These are phyloP conservation scores for Megaustenia siamemsis DNA, from an alignment of 2,888 invertebrate genomes.

Conservation along the genomic window DNA sequence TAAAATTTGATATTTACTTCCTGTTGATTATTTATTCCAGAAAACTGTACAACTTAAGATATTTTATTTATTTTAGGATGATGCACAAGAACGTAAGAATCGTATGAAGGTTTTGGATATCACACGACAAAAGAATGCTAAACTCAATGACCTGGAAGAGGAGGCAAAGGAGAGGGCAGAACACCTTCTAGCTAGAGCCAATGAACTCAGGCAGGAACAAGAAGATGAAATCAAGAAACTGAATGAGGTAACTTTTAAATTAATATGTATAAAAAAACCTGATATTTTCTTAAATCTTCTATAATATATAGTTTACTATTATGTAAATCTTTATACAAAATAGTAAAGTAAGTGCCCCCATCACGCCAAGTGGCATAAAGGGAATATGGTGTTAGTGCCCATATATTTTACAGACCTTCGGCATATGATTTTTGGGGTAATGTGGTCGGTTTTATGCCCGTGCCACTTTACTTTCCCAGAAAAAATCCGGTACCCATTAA, in stretches of 20 bases:
- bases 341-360: too few species aligned
- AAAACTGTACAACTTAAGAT: neutral
- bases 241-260: conserved; percentile 74
- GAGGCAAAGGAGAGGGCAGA: conserved; percentile 79
- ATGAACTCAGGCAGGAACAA: conserved; percentile 79
- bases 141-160: conserved; percentile 78
- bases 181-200: conserved; percentile 77
- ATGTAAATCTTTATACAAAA: too few species aligned
- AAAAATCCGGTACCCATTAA: too few species aligned
- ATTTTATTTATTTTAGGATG: conserved; percentile 66
- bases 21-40: neutral
- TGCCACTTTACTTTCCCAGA: too few species aligned
- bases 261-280: too few species aligned
- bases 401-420: too few species aligned
- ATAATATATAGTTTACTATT: too few species aligned
- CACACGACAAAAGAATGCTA: conserved; percentile 76
- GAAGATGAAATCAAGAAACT: conserved; percentile 81
- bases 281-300: too few species aligned
- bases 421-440: too few species aligned
- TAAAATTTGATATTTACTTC: neutral
- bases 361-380: too few species aligned
- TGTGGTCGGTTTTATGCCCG: too few species aligned
- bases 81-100: conserved; percentile 74
- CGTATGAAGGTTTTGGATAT: conserved; percentile 77
- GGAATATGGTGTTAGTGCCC: too few species aligned